Base-by-base conservation (phyloP, 1,140 invertebrate genomes). In the Mylabris phalerata region DNA sequence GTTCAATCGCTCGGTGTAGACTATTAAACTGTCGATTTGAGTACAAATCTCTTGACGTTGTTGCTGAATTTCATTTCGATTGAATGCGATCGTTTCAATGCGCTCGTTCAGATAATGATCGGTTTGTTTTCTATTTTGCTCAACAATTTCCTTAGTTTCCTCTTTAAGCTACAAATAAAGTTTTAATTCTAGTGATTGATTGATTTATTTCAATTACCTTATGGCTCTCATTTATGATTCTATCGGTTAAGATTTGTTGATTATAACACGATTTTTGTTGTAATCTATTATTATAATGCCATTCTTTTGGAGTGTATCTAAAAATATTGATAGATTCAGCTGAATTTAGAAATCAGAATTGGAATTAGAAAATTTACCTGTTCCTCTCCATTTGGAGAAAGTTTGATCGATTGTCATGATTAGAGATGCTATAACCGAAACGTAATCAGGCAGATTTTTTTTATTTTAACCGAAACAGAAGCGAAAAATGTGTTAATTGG, bases 61-160 rank as follows among this genome's bases (percentile, higher is more conserved):
- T 3, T 80, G 75, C 66, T 87, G 79, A 11, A 94, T 73, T 71
- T 95, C 92, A 9, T 82, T 79, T 67, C 84, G 87, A 64, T 85
- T 85, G 70, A 89, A 92, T 59, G 89, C 83, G 38, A 95, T 84
- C 66, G 93, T 88, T 51, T 85, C 81, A 7, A 93, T 78, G 65
- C 90, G 83, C 75, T 93, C 88, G 67, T 88, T 81, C 1, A 91
- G 72, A 27, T 82, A 80, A 67, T 85, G 79, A 67, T 91, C 86
- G 4, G 82, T 82, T 56, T 89, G 86, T 4, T 82, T 77, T 72
- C 89, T 87, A 73, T 88, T 87, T 38, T 76, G 73, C 49, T 79
- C 74, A 1, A 83, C 80, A 32, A 77, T 76, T 68, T 90, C 87
- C 10, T 78, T 75, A 0, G 84, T 81, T 65, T 84, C 78, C 43